Percentiles rank a stretch among this genome's conserved stretches.
These are phyloP conservation scores for Loris lydekkerianus DNA, from an alignment of 2,797 vertebrate genomes.

Conservation along the genomic window DNA sequence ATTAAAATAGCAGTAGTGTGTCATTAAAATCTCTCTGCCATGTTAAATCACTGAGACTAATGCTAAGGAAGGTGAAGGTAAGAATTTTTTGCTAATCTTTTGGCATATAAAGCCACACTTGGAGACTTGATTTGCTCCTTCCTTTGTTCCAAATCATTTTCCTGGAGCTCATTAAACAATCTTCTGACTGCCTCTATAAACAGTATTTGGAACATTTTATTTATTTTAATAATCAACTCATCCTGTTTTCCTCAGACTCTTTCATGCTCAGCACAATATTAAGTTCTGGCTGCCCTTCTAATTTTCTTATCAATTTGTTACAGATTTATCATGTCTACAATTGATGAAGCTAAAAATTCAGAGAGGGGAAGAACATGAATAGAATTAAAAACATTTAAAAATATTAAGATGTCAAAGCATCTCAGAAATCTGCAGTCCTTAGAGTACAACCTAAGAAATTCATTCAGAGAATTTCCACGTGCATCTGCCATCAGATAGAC, in stretches of 20 bases:
- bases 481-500: not conserved
- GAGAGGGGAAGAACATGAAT: not conserved
- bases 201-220: constrained; percentile 50
- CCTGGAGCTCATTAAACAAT: constrained; percentile 48
- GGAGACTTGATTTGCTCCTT: constrained; percentile 10
- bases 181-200: constrained; percentile 59
- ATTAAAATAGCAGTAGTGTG: constrained; percentile 77
- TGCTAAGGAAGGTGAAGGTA: constrained; percentile 40
- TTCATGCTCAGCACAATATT: not conserved
- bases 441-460: not conserved
- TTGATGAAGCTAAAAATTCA: constrained; percentile 45
- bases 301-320: constrained; percentile 61
- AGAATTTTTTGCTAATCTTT: constrained; percentile 49
- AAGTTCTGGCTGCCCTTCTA: constrained; percentile 48
- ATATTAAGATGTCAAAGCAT: not conserved
- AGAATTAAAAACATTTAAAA: not conserved
- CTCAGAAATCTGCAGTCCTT: not conserved
- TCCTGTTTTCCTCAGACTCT: not conserved
- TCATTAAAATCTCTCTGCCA: constrained; percentile 71
- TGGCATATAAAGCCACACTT: not conserved
- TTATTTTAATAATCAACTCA: constrained; percentile 70
- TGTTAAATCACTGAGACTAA: constrained; percentile 60
- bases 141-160: constrained; percentile 47
- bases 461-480: not conserved
- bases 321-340: not conserved